Percentiles rank a stretch among this genome's conserved stretches.
Evolutionary conservation across 92 coral and sea anemone species (phyloP).

Genomic region (Porites cylindrica): DNA sequence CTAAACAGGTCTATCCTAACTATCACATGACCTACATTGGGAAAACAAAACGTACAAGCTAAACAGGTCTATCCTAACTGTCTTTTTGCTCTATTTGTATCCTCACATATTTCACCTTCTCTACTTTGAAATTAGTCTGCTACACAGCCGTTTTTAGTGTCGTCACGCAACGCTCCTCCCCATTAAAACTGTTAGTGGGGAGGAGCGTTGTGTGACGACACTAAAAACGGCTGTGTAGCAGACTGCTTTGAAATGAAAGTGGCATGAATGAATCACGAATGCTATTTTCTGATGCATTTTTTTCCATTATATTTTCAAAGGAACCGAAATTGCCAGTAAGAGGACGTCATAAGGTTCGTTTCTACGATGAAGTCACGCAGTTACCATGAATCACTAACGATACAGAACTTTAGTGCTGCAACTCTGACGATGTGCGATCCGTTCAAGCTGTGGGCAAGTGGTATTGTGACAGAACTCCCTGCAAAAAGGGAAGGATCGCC

Average conservation of each 20-base stretch:
- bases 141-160: too few species aligned
- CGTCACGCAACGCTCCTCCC: too few species aligned
- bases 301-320: background rate
- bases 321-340: slow-evolving; percentile 57
- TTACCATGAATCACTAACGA: slow-evolving; percentile 14
- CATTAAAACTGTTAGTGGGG: too few species aligned
- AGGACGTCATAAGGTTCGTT: slow-evolving; percentile 88
- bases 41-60: too few species aligned
- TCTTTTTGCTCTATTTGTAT: too few species aligned
- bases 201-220: too few species aligned
- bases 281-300: background rate
- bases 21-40: too few species aligned
- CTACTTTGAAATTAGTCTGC: too few species aligned
- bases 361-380: slow-evolving; percentile 88
- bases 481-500: background rate
- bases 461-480: background rate
- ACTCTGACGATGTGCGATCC: background rate
- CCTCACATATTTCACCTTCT: too few species aligned
- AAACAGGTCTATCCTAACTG: too few species aligned
- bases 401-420: background rate
- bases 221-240: too few species aligned
- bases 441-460: background rate
- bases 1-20: too few species aligned
- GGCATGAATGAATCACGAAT: background rate
- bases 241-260: background rate